These are phyloP conservation scores for Drosophila neonasuta DNA, from an alignment of 2,888 invertebrate genomes.

Conservation along the genomic window DNA sequence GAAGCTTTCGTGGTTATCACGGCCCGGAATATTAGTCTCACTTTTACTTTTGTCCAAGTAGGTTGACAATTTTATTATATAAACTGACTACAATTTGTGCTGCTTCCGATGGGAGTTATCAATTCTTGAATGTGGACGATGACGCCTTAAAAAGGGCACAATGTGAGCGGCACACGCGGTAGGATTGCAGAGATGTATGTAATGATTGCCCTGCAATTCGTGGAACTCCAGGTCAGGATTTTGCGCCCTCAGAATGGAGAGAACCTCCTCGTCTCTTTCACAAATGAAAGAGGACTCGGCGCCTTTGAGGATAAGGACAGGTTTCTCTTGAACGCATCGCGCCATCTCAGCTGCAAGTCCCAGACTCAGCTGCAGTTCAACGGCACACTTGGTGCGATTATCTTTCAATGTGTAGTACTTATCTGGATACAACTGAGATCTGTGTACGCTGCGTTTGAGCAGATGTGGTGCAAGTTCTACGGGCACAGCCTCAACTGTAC, in stretches of 20 bases:
- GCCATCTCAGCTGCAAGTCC: slow-evolving; percentile 1
- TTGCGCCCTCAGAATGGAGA: slow-evolving; percentile 1
- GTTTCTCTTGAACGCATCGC: background rate
- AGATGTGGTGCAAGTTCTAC: background rate
- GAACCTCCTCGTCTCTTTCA: background rate
- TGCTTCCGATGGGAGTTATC: background rate
- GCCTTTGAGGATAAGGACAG: slow-evolving; percentile 10
- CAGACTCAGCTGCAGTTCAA: background rate
- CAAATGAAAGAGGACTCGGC: background rate
- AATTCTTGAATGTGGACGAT: background rate
- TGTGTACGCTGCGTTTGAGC: background rate
- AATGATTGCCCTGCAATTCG: background rate
- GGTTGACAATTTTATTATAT: background rate
- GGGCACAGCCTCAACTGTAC: background rate
- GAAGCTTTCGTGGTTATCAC: background rate
- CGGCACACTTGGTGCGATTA: background rate
- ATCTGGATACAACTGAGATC: slow-evolving; percentile 10
- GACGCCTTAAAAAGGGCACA: background rate
- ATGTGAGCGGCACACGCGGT: slow-evolving; percentile 3
- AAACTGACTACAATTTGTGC: background rate
- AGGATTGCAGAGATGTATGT: slow-evolving; percentile 3
- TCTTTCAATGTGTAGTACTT: background rate
- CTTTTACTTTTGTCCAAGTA: background rate
- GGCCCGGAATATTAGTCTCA: background rate
- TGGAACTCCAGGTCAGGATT: slow-evolving; percentile 1